phyloP scores from a whole-genome alignment of 2,888 invertebrate species.

The Tolmerus cingulatus region DNA sequence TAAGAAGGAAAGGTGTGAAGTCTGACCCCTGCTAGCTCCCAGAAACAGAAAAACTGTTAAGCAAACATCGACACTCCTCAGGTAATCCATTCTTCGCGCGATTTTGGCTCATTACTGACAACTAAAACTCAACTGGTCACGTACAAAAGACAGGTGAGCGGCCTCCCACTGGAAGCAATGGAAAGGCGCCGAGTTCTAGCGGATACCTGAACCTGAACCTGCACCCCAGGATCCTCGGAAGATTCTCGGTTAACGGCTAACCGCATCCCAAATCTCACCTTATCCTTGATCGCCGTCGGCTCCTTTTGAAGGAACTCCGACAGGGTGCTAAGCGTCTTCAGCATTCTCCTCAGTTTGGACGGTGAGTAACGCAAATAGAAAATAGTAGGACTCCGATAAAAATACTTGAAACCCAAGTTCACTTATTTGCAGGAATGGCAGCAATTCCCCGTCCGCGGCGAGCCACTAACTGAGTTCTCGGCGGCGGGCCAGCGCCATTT shows the following conservation, averaged over 20 bases:
- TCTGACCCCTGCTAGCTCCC: not conserved
- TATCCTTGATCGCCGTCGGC: not conserved
- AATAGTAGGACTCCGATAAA: not conserved
- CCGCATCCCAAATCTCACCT: not conserved
- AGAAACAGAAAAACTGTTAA: not conserved
- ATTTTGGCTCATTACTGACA: not conserved
- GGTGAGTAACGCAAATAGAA: not conserved
- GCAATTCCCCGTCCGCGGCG: not conserved
- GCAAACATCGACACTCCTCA: not conserved
- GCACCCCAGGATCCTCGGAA: too few species aligned
- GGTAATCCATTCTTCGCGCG: not conserved
- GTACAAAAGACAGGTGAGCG: not conserved
- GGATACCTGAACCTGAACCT: not conserved
- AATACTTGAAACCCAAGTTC: not conserved
- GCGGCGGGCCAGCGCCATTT: not conserved
- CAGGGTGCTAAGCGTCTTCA: conserved; percentile 22
- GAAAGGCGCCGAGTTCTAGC: not conserved
- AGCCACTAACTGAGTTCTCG: not conserved
- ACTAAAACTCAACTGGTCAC: not conserved
- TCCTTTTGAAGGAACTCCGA: not conserved
- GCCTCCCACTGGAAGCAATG: not conserved
- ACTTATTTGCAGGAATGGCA: not conserved
- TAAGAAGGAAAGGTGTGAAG: not conserved
- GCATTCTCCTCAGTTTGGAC: conserved; percentile 2
- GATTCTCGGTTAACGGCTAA: not conserved